Percentiles rank a stretch among this genome's conserved stretches.
phyloP scores from a whole-genome alignment of 2,113 vertebrate genomes.

The Cynocephalus volans region DNA sequence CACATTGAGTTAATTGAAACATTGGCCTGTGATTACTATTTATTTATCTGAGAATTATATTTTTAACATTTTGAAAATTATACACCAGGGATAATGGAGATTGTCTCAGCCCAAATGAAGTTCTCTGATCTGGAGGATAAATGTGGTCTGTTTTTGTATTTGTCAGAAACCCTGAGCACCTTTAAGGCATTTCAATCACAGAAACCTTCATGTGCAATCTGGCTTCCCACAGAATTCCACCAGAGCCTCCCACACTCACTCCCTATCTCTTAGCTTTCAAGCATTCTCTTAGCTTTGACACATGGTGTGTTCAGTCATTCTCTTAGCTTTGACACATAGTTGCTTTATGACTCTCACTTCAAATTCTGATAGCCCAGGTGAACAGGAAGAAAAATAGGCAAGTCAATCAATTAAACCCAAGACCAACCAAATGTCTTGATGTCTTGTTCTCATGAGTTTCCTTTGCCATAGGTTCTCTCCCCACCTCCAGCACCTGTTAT shows the following conservation, averaged over 20 bases:
- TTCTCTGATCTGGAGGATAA: background rate
- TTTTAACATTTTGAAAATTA: conserved; percentile 37
- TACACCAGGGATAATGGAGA: background rate
- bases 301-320: background rate
- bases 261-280: background rate
- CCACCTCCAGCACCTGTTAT: background rate
- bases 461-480: background rate
- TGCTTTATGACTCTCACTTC: background rate
- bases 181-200: background rate
- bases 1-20: background rate
- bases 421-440: background rate
- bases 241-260: too few species aligned
- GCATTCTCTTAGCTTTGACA: background rate
- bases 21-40: background rate
- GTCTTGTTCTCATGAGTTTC: background rate
- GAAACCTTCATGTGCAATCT: background rate
- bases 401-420: background rate
- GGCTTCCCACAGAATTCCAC: background rate
- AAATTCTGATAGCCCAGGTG: background rate
- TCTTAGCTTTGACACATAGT: background rate
- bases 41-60: conserved; percentile 31
- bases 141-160: background rate
- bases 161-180: background rate
- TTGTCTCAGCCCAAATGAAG: background rate
- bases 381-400: background rate